Percentiles rank a stretch among this genome's conserved stretches.
Conservation (phyloP, 2,797 vertebrate genomes). For the Rachycentron canadum region DNA sequence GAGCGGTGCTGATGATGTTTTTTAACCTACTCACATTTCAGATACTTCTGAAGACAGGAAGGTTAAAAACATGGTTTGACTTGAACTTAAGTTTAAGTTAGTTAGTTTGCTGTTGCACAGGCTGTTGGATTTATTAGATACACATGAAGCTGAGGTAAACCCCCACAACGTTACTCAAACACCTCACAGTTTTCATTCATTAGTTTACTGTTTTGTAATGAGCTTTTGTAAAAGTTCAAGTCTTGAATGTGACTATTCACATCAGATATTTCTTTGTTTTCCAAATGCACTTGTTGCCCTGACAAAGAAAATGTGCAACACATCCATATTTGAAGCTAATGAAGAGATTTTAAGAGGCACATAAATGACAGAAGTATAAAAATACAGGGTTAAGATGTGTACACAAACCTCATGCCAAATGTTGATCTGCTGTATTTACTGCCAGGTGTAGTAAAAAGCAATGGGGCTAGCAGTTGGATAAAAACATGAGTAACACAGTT, state of each 20-base stretch:
- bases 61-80: background rate
- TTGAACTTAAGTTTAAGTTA: background rate
- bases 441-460: slow-evolving; percentile 8
- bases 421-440: background rate
- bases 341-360: background rate
- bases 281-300: background rate
- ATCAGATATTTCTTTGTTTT: background rate
- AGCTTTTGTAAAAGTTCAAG: background rate
- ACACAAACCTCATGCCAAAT: slow-evolving; percentile 7
- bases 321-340: background rate
- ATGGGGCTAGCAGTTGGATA: background rate
- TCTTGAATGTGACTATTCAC: background rate
- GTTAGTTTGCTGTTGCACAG: background rate
- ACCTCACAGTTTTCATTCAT: background rate
- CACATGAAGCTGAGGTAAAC: background rate
- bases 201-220: background rate
- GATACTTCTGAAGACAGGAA: background rate
- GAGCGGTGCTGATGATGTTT: background rate
- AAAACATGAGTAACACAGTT: background rate
- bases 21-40: background rate
- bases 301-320: background rate
- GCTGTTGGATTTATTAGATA: background rate
- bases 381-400: background rate
- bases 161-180: background rate
- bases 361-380: background rate